Percentiles rank a stretch among this genome's conserved stretches.
Evolutionary conservation across 2,888 invertebrate species (phyloP).

Genomic region (Drosophila anomalipes): DNA sequence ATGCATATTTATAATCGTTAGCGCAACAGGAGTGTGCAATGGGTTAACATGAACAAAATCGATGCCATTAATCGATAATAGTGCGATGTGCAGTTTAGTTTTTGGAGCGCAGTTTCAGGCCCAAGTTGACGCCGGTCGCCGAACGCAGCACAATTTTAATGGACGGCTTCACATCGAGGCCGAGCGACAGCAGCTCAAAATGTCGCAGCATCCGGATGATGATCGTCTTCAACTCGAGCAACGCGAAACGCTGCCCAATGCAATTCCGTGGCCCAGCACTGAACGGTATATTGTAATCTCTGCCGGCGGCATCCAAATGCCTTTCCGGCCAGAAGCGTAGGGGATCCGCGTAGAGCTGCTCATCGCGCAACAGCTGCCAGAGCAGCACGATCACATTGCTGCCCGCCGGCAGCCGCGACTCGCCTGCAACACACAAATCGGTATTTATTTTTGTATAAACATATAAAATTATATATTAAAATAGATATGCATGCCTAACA

Average conservation of each 20-base stretch:
- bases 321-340: constrained; percentile 81
- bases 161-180: constrained; percentile 75
- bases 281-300: constrained; percentile 80
- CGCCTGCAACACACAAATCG: constrained; percentile 12
- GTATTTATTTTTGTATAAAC: not conserved
- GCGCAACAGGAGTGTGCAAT: not conserved
- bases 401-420: constrained; percentile 72
- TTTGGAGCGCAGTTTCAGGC: constrained; percentile 54
- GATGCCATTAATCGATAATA: not conserved
- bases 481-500: constrained; percentile 85
- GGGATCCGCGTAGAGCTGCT: constrained; percentile 74
- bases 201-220: constrained; percentile 76
- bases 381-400: constrained; percentile 80
- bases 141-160: constrained; percentile 83
- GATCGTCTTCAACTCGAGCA: constrained; percentile 80
- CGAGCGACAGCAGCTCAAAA: constrained; percentile 79
- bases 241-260: constrained; percentile 83
- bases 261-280: constrained; percentile 86
- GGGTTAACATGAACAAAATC: not conserved
- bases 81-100: not conserved
- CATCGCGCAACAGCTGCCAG: constrained; percentile 80
- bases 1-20: not conserved
- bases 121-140: constrained; percentile 80
- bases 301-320: constrained; percentile 49
- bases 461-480: not conserved